These are phyloP conservation scores for Melangyna quadrimaculata DNA, from an alignment of 2,888 invertebrate genomes.

Conservation along the genomic window DNA sequence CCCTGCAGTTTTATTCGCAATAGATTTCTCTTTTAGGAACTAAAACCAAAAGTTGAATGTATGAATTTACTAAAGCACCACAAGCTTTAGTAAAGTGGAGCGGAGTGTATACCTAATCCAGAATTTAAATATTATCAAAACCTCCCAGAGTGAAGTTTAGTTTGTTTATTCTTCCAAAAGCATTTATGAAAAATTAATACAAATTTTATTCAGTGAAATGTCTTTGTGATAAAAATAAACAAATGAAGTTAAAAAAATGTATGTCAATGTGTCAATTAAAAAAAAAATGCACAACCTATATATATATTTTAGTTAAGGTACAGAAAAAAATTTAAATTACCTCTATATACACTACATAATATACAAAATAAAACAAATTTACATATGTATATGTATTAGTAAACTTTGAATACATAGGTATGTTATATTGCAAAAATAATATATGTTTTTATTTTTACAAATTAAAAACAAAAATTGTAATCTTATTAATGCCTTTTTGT, in stretches of 20 bases:
- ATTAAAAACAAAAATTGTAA: background rate
- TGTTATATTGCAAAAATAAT: background rate
- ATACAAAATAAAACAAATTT: background rate
- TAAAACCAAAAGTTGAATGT: too few relatives aligned
- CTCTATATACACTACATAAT: constrained; percentile 47
- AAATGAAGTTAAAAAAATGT: background rate
- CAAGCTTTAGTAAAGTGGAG: too few relatives aligned
- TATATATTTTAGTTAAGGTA: constrained; percentile 36
- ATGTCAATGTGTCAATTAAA: background rate
- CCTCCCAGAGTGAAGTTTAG: too few relatives aligned
- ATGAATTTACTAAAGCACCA: too few relatives aligned
- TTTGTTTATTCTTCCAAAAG: background rate
- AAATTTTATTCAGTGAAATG: background rate
- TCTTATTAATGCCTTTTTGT: constrained; percentile 11
- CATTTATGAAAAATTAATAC: background rate
- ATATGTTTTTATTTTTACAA: background rate
- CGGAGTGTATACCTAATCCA: too few relatives aligned
- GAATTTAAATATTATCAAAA: too few relatives aligned
- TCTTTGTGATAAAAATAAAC: background rate
- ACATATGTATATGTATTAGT: constrained; percentile 1
- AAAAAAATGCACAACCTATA: constrained; percentile 64
- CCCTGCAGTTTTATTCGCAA: too few relatives aligned
- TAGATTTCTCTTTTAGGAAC: too few relatives aligned
- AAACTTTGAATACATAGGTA: background rate
- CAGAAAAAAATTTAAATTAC: background rate